These are phyloP conservation scores for Podarcis cretensis DNA, from an alignment of 2,113 vertebrate species.

Conservation along the genomic window DNA sequence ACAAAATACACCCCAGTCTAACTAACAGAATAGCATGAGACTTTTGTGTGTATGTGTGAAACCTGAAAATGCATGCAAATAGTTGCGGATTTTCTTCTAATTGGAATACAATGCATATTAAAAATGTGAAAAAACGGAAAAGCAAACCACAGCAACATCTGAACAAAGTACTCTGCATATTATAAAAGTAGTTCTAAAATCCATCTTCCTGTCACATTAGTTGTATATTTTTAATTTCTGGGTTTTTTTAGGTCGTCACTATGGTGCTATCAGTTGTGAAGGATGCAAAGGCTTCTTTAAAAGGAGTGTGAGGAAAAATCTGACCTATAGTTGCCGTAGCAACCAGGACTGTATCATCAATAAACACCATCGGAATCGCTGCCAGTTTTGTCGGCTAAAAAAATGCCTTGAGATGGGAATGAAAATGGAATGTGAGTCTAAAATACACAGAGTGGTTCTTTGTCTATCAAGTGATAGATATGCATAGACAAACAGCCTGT, in stretches of 20 bases:
- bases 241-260: slow-evolving; percentile 88
- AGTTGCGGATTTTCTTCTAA: slow-evolving; percentile 7
- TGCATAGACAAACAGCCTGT: background rate
- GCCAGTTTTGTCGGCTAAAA: slow-evolving; percentile 95
- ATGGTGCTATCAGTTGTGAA: slow-evolving; percentile 98
- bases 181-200: slow-evolving; percentile 23
- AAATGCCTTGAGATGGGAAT: slow-evolving; percentile 99
- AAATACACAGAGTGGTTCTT: background rate
- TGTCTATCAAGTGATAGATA: slow-evolving; percentile 9
- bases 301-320: slow-evolving; percentile 94
- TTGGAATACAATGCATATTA: background rate
- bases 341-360: slow-evolving; percentile 98
- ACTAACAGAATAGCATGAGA: background rate
- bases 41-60: background rate
- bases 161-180: background rate
- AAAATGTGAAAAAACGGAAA: slow-evolving; percentile 30
- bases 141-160: slow-evolving; percentile 10
- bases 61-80: background rate
- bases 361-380: slow-evolving; percentile 98
- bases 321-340: slow-evolving; percentile 98
- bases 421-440: slow-evolving; percentile 98
- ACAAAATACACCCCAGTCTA: background rate
- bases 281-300: slow-evolving; percentile 99
- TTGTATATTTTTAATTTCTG: slow-evolving; percentile 27
- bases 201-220: slow-evolving; percentile 13